These are phyloP conservation scores for Taxidea taxus DNA, from an alignment of 2,113 vertebrate genomes.

Conservation along the genomic window DNA sequence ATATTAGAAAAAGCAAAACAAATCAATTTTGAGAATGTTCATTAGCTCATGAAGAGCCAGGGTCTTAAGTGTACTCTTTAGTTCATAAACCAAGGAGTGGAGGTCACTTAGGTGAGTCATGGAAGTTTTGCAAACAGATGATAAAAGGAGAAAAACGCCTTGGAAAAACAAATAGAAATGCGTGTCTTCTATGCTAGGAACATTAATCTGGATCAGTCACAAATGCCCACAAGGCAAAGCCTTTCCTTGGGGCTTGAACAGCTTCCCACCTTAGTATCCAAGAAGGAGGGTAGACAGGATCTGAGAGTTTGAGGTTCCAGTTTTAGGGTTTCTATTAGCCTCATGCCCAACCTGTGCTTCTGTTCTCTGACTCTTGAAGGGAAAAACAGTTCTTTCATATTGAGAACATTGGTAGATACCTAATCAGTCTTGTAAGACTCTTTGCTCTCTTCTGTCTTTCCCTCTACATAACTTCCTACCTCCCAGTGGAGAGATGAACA, in stretches of 20 bases:
- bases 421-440: no score
- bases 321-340: not conserved
- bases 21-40: not conserved
- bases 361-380: not conserved
- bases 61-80: not conserved
- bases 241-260: not conserved
- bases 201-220: not conserved
- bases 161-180: not conserved
- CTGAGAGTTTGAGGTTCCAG: not conserved
- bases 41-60: not conserved
- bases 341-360: not conserved
- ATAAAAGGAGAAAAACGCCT: not conserved
- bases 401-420: not conserved
- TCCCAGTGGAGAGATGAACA: not conserved
- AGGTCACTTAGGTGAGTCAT: not conserved
- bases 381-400: not conserved
- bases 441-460: not conserved
- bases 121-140: not conserved
- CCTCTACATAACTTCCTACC: not conserved
- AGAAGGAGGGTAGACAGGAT: no score
- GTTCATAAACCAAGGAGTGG: not conserved
- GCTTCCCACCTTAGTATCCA: no score
- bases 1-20: constrained; percentile 34
- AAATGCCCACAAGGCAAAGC: not conserved
- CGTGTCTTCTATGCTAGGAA: not conserved